A percentile compares a stretch with the other conserved stretches of the same genome.
These are phyloP conservation scores for Diadromus collaris DNA, from an alignment of 2,888 invertebrate genomes.

Conservation along the genomic window DNA sequence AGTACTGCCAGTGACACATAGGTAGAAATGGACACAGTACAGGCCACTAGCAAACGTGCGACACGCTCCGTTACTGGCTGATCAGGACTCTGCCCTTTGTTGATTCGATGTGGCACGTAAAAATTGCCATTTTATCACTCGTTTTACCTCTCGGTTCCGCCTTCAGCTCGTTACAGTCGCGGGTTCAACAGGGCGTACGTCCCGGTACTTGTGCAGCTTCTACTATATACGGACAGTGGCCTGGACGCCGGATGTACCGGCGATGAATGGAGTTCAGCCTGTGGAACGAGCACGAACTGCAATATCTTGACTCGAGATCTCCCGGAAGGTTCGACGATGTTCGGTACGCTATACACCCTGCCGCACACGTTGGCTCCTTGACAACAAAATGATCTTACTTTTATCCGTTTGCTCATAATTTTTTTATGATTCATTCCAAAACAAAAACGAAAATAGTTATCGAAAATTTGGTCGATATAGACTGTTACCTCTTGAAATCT, in stretches of 20 bases:
- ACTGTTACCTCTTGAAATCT: not conserved
- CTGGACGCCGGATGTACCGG: slow-evolving; percentile 33
- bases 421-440: not conserved
- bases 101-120: slow-evolving; percentile 6
- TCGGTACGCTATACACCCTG: slow-evolving; percentile 9
- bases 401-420: not conserved
- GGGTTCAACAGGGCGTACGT: slow-evolving; percentile 44
- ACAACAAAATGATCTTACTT: not conserved
- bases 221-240: slow-evolving; percentile 3
- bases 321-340: slow-evolving; percentile 31
- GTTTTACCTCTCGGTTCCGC: slow-evolving; percentile 29
- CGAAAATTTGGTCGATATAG: not conserved
- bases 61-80: not conserved
- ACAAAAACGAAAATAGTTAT: not conserved
- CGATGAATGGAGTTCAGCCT: slow-evolving; percentile 41
- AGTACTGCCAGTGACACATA: not conserved
- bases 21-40: not conserved
- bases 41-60: not conserved
- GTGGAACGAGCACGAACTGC: slow-evolving; percentile 44
- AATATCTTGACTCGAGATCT: slow-evolving; percentile 36
- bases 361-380: slow-evolving; percentile 5
- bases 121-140: slow-evolving; percentile 26
- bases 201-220: slow-evolving; percentile 32
- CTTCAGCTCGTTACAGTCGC: slow-evolving; percentile 35
- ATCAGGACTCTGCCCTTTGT: not conserved